A percentile compares a stretch with the other conserved stretches of the same genome.
Evolutionary conservation across 2,113 vertebrate species (phyloP).

Genomic region (Aepyceros melampus): DNA sequence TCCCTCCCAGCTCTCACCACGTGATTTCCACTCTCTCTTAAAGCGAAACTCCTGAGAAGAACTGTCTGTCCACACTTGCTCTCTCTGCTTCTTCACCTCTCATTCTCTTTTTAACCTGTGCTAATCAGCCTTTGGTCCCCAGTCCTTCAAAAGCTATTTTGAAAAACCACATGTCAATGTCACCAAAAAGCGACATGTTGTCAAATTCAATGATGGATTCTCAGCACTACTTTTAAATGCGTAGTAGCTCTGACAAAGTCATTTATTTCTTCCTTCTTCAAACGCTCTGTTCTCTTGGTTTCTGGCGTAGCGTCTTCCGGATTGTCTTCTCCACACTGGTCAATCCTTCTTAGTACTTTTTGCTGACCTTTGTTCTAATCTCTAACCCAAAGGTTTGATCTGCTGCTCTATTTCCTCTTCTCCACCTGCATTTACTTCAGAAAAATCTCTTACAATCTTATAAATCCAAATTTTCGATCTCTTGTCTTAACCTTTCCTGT

Average conservation of each 20-base stretch:
- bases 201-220: not conserved
- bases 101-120: conserved; percentile 1
- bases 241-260: not conserved
- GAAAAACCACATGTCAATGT: not conserved
- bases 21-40: not conserved
- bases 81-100: not conserved
- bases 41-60: not conserved
- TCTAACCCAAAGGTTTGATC: not conserved
- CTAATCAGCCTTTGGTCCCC: not conserved
- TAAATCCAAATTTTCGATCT: not conserved
- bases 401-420: not conserved
- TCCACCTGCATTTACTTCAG: not conserved
- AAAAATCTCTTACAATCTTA: not conserved
- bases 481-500: not conserved
- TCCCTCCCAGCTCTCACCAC: not conserved
- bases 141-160: not conserved
- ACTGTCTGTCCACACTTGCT: not conserved
- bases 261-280: not conserved
- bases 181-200: not conserved
- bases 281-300: not conserved
- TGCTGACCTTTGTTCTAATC: not conserved
- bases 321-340: not conserved
- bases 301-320: not conserved
- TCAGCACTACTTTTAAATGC: not conserved
- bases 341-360: not conserved